A percentile compares a stretch with the other conserved stretches of the same genome.
Evolutionary conservation across 2,888 invertebrate species (phyloP).

Genomic region (Phorcus lineatus): DNA sequence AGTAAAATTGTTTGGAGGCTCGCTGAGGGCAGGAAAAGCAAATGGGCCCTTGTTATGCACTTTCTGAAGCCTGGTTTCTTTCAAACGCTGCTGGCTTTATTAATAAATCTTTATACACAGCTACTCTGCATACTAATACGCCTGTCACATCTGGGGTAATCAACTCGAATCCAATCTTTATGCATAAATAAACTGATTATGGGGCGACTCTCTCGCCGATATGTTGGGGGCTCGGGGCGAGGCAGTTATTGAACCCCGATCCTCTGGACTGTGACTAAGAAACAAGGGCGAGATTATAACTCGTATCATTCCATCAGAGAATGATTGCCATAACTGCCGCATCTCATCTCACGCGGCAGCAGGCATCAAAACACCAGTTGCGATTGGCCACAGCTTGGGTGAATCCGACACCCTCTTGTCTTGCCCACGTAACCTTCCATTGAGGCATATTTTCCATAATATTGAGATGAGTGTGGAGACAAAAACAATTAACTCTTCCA

Average conservation of each 20-base stretch:
- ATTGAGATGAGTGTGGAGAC: not conserved
- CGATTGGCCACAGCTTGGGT: not conserved
- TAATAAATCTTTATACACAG: conserved; percentile 29
- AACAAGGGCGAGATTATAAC: conserved; percentile 19
- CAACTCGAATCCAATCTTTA: conserved; percentile 34
- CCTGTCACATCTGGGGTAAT: conserved; percentile 32
- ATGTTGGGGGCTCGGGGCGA: not conserved
- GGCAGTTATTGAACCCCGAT: conserved; percentile 9
- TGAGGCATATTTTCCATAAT: conserved; percentile 16
- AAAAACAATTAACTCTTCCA: conserved; percentile 18
- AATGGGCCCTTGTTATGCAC: conserved; percentile 4
- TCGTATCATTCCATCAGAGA: conserved; percentile 15
- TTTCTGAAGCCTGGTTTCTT: conserved; percentile 17
- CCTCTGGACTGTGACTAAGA: not conserved
- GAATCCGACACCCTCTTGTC: too few relatives aligned
- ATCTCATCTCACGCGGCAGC: not conserved
- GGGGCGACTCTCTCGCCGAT: conserved; percentile 12
- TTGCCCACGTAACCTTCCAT: not conserved
- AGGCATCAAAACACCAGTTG: conserved; percentile 21
- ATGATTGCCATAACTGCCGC: conserved; percentile 17
- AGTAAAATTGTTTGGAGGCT: not conserved
- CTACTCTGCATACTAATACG: conserved; percentile 31
- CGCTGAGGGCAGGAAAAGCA: conserved; percentile 10
- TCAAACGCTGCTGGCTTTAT: conserved; percentile 26
- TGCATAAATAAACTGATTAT: conserved; percentile 36